Evolutionary conservation across 2,797 vertebrate genomes (phyloP), one percentile per base, ranked within the genome.

Genomic region (Rachycentron canadum): DNA sequence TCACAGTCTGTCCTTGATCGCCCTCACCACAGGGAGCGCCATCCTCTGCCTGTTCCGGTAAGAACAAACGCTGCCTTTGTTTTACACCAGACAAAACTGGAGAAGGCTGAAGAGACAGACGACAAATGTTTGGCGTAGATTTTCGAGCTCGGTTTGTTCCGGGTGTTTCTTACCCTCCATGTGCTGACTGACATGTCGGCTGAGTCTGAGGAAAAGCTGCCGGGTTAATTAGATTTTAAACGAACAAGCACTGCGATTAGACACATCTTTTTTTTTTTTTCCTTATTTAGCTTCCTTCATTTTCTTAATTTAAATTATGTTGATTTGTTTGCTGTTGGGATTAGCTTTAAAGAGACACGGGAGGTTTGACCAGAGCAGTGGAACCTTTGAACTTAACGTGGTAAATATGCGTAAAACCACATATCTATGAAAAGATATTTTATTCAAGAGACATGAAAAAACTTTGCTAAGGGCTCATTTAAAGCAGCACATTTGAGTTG

Each of bases 21-120:
- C 97, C 63, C 96, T 98, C 32, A 96, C 94, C 57, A 96, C 96
- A 2, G 97, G 97, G 66, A 96, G 96, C 53, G 91, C 96, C 71
- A 96, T 98, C 86, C 96, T 98, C 81, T 97, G 96, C 60, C 85
- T 97, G 73, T 97, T 97, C 93, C 94, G 97, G 97, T 98, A 89
- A 89, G 95, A 85, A 11, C 21, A 9, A 6, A 32, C 0, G 4
- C 21, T 1, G 5, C 66, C 10, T 0, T 6, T 1, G 10, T 1
- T n/a, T 34, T 9, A 21, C 63, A 26, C 1, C 11, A 32, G 36
- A 4, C 17, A 8, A 43, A 26, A 3, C 41, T 14, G 32, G 17
- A 3, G 36, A 47, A 1, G 3, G 17, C 7, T 5, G 45, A 1
- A 50, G 11, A n/a, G 10, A 47, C 3, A 49, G 45, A 23, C 4